Base-by-base conservation (phyloP, 2,888 invertebrate genomes). In the Candidula unifasciata region DNA sequence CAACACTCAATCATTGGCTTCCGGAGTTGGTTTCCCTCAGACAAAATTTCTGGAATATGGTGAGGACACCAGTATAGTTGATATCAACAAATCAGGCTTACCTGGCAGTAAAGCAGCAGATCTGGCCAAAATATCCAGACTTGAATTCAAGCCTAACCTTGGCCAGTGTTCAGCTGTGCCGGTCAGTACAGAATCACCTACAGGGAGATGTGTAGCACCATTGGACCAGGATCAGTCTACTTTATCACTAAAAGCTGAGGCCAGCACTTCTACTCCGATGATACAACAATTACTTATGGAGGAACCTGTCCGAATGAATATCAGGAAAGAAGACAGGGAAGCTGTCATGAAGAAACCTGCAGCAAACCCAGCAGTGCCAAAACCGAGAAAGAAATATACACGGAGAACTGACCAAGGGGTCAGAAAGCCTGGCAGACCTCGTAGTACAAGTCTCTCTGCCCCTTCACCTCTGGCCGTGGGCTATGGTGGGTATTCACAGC, bases 201-300 rank as follows among this genome's bases (percentile, higher is more conserved):
- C 57, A 30, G 16, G 54, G 21, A 60, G 60, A 77, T 35, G 13
- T 6, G 64, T 24, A n/a, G 44, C 30, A 30, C 13, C 57, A 54
- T 1, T 10, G 24, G 54, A 10, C 35, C 10, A 57, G 1, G 18
- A 27, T 78, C 24, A 64, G 24, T 30, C 60, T 24, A 30, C 21
- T 35, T 37, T 78, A 2, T 24, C 71, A 57, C 57, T 57, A 24
- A 80, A 33, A n/a, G 30, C 54, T 57, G 66, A 82, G 8, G 5
- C 76, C 44, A 52, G 68, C 52, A 60, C 83, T 5, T 60, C 80
- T 24, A 85, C 85, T 6, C 85, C 85, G 2, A 85, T 85, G 85
- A 85, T 85, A 21, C 85, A 85, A 37, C 85, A 85, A 44, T 57
- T 85, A 35, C 71, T 85, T 27, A 81, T 81, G 81, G 85, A 85